These are phyloP conservation scores for Limnephilus rhombicus DNA, from an alignment of 2,888 invertebrate genomes.

Conservation along the genomic window DNA sequence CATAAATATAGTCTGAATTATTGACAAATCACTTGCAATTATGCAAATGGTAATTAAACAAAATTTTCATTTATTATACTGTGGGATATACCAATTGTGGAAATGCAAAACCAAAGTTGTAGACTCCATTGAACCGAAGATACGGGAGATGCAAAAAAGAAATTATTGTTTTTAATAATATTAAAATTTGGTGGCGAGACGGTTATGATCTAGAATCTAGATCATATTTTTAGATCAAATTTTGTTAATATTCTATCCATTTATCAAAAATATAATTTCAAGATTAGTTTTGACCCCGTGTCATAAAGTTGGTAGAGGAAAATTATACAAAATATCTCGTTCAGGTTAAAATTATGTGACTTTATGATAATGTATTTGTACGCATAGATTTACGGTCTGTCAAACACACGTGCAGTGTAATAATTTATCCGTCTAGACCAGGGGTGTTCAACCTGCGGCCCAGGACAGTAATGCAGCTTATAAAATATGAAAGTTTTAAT, in stretches of 20 bases:
- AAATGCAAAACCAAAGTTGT: no score
- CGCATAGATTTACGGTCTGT: neutral
- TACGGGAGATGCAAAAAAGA: no score
- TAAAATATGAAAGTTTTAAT: neutral
- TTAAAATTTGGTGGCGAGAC: no score
- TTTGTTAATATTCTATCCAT: neutral
- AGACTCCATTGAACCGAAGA: no score
- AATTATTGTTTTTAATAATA: no score
- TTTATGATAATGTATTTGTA: neutral
- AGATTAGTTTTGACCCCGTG: neutral
- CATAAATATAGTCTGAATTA: no score
- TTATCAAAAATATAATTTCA: neutral
- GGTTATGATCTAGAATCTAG: neutral
- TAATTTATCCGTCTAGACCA: slow-evolving; percentile 22
- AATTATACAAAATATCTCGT: neutral
- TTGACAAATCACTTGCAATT: no score
- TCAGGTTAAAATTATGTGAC: neutral
- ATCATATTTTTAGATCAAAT: neutral
- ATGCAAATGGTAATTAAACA: no score
- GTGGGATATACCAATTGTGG: no score
- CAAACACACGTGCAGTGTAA: slow-evolving; percentile 9
- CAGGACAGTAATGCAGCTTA: neutral
- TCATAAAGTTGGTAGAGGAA: neutral
- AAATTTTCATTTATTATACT: no score
- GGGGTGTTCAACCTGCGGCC: neutral